Base-by-base conservation (phyloP, 2,888 invertebrate species). In the Melieria crassipennis region DNA sequence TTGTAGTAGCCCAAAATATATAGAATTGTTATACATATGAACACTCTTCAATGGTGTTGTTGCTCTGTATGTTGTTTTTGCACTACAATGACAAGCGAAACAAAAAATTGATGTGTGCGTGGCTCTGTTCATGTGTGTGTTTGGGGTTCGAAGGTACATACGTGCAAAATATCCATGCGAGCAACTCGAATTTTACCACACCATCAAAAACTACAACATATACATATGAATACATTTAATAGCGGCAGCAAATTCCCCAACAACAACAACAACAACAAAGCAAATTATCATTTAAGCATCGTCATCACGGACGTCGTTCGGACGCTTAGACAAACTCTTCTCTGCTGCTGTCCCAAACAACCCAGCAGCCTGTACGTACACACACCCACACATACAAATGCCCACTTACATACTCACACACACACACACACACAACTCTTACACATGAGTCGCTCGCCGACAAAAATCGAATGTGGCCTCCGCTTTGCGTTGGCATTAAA, bases 221-320 rank as follows among this genome's bases (percentile, higher is more conserved):
- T 30, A 30, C 30, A 30, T 30, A 30, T 30, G 30, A 30, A 30
- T 30, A 30, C 30, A 30, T 30, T 30, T 30, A 30, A 30, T 30
- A 30, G 30, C 30, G 11, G 13, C 52, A 52, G 7, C 47, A 48
- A 43, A 58, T 58, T 60, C 69, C 72, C 76, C 72, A 66, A 50
- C 74, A 76, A 75, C 75, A 75, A 73, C 78, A 77, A 74, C 75
- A 75, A 76, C 65, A 75, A 76, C 11, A 6, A 52, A 57, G 68
- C 72, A 82, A 82, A 82, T 82, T 81, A 79, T 82, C 78, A 80
- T 82, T 82, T 81, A 82, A 81, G 82, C 80, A 82, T 78, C 82
- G 79, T 81, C 81, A 81, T 83, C 79, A 82, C 50, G 60, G 66
- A 52, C 9, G 52, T n/a, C 52, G 52, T 52, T 52, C 52, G 52